Base-by-base conservation (phyloP, 2,113 vertebrate genomes). In the Zapus hudsonius region DNA sequence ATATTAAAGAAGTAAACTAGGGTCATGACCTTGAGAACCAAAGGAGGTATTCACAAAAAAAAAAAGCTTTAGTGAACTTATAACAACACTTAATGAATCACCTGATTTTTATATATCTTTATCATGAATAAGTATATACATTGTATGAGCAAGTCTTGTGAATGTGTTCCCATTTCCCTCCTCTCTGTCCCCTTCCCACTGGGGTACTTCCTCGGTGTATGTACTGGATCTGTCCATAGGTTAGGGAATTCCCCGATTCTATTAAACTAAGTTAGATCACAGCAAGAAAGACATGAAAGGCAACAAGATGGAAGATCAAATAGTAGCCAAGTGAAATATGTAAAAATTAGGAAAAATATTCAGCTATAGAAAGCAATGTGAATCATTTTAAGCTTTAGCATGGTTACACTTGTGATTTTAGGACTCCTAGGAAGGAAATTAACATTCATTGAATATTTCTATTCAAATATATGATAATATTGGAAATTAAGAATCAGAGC, bases 341-440 rank as follows among this genome's bases (percentile, higher is more conserved):
- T 91, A 42, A 61, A 89, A 91, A 94, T 82, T 72, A 84, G 94
- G 31, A 44, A 92, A 93, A 94, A 76, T 38, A 73, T 29, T 87
- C 47, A 47, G 4, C 78, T 87, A 90, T 74, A 93, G 82, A n/a
- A 91, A 87, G 59, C 57, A 61, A 11, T 59, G 70, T 66, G 57
- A 66, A 57, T 86, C 3, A 4, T 17, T 29, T 73, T 90, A 76
- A 73, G 29, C 57, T 87, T 92, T 31, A 13, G 38, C 25, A 20
- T 33, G 52, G 55, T 23, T 73, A 15, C 1, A 76, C 11, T 90
- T 80, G 67, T 1, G n/a, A 73, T 16, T 23, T 15, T 1, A 52
- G 25, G n/a, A 52, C 57, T 94, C 10, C 31, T 42, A 83, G 29
- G 27, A 86, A 84, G 25, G 5, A 91, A 84, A 85, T 79, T 29